Percentiles rank a stretch among this genome's conserved stretches.
Conservation (phyloP, 2,797 vertebrate genomes). For the Pipistrellus nathusii region DNA sequence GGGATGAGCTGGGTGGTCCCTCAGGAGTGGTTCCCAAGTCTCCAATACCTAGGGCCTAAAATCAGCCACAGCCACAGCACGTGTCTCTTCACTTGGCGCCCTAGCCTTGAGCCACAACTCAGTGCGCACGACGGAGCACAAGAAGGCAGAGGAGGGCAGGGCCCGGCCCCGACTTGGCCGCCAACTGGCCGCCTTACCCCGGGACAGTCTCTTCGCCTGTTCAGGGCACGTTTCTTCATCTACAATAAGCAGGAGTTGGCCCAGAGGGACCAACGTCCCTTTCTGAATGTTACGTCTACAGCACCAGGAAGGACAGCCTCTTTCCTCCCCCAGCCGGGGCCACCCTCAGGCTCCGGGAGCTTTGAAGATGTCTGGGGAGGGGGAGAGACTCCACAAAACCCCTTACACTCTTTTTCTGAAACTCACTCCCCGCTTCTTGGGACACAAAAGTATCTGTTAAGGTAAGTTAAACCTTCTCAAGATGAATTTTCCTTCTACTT, state of each 20-base stretch:
- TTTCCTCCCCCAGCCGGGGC: neutral
- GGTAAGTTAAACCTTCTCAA: slow-evolving; percentile 91
- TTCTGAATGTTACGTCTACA: neutral
- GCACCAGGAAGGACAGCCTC: neutral
- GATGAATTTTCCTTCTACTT: slow-evolving; percentile 90
- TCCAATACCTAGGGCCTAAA: neutral
- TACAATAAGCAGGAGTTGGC: neutral
- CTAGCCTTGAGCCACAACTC: neutral
- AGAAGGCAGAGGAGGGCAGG: neutral
- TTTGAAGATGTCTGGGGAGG: neutral
- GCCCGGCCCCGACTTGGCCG: neutral
- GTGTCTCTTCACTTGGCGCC: neutral
- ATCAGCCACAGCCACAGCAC: neutral
- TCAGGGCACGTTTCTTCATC: neutral
- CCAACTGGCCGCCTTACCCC: accelerated
- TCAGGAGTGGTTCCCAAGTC: neutral
- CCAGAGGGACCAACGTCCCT: neutral
- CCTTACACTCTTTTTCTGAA: slow-evolving; percentile 40
- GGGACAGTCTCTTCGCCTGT: no score
- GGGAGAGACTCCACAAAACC: slow-evolving; percentile 32
- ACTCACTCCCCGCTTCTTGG: slow-evolving; percentile 80
- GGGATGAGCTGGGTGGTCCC: neutral
- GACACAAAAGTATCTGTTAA: slow-evolving; percentile 89
- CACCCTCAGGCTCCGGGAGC: neutral
- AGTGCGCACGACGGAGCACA: accelerated